These are phyloP conservation scores for Metallyticus violacea DNA, from an alignment of 2,888 invertebrate species.

Conservation along the genomic window DNA sequence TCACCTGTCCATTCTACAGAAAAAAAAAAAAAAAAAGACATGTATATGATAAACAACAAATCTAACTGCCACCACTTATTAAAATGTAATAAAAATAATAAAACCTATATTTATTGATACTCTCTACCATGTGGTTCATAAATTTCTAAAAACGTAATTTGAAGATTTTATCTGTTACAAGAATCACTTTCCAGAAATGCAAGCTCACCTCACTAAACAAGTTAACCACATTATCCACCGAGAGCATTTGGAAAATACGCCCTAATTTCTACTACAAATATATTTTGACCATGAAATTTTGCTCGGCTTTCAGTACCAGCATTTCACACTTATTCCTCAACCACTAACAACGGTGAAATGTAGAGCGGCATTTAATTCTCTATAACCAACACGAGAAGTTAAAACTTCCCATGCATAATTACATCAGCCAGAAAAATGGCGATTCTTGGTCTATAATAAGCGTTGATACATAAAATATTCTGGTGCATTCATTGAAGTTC, in stretches of 20 bases:
- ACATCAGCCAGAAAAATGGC: too few species aligned
- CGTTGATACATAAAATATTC: too few species aligned
- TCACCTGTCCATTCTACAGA: constrained; percentile 3
- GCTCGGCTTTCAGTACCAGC: neutral
- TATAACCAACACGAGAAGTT: neutral
- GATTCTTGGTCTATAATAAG: too few species aligned
- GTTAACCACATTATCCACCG: constrained; percentile 3
- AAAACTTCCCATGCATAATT: neutral
- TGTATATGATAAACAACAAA: neutral
- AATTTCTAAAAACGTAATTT: neutral
- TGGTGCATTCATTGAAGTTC: too few species aligned
- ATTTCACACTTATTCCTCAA: neutral
- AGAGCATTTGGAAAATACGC: neutral
- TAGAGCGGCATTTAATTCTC: constrained; percentile 7
- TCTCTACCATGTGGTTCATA: neutral
- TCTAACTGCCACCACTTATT: neutral
- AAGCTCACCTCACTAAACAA: neutral
- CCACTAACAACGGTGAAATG: neutral
- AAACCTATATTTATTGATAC: neutral
- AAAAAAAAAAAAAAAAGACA: neutral
- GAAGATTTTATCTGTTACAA: neutral
- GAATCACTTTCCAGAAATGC: neutral
- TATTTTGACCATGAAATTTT: neutral
- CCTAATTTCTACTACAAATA: neutral
- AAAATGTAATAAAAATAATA: neutral